Evolutionary conservation across 2,888 invertebrate species (phyloP), one percentile per base, ranked within the genome.

Genomic region (Furcula furcula): DNA sequence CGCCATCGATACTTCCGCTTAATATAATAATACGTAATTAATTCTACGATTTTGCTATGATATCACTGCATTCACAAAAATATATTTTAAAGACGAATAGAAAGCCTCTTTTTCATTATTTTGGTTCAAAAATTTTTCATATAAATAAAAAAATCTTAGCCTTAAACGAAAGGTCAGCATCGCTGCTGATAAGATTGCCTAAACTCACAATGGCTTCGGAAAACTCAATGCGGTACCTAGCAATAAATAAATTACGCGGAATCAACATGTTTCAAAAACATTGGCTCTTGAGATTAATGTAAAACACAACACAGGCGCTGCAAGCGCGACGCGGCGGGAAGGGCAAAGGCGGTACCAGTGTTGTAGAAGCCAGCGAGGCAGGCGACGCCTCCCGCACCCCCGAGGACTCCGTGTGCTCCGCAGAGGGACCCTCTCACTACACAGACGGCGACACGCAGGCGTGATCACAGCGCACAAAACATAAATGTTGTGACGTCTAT

Each of bases 371-470:
- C 36, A 93, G 93, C 48, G 94, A 94, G 76, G 93, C 76, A 0
- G 85, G 93, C 10, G 96, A 96, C 81, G 93, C 94, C 31, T 96
- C 96, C 12, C 91, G 95, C 49, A 96, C 96, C 10, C 96, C 96
- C 7, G 97, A 97, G 78, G 97, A 97, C 82, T 96, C 96, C 1
- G 95, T 96, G 25, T 97, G 96, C 82, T 96, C 96, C 61, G 93
- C 92, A 52, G 97, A 97, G 81, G 97, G 95, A 2, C 94, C 94
- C 40, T 93, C 93, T 46, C 93, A 90, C 62, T 90, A 91, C 69
- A 92, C 91, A 25, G 91, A 91, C 52, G 92, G 90, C 37, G 88
- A 92, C 56, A 81, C 86, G 40, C 83, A 81, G 34, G 82, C 87
- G 66, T 88, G 79, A 83, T 75, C 46, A 23, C 20, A 32, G 37